Evolutionary conservation across 2,888 invertebrate genomes (phyloP).

Genomic region (Meta bourneti): DNA sequence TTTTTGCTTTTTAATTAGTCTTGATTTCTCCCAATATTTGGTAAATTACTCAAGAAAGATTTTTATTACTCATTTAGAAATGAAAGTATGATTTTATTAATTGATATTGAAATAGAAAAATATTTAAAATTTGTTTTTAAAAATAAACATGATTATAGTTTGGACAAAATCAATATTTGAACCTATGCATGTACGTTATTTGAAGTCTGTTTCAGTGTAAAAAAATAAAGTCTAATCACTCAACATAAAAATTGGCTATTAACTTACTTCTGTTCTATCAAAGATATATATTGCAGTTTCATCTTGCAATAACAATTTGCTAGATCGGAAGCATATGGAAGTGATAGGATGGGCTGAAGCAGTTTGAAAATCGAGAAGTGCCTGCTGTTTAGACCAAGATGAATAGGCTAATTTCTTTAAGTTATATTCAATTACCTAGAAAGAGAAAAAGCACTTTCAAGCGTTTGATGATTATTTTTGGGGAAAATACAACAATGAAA

Average conservation of each 20-base stretch:
- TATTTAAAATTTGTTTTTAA: neutral
- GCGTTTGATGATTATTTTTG: neutral
- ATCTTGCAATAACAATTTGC: conserved; percentile 85
- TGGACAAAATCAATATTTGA: neutral
- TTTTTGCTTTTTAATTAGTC: too few species aligned
- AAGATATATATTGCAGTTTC: conserved; percentile 86
- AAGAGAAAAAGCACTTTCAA: neutral
- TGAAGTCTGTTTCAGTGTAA: too few species aligned
- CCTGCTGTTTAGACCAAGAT: conserved; percentile 82
- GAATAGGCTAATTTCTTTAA: conserved; percentile 85
- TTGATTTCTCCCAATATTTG: too few species aligned
- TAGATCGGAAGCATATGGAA: conserved; percentile 27
- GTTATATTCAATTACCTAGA: conserved; percentile 88
- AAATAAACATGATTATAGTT: neutral
- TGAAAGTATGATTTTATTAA: neutral
- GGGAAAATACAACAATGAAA: too few species aligned
- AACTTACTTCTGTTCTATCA: conserved; percentile 82
- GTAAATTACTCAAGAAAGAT: too few species aligned
- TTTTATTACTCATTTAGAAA: too few species aligned
- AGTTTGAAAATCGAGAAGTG: conserved; percentile 35
- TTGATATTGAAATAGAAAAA: neutral
- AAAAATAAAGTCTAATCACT: too few species aligned
- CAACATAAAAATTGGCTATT: too few species aligned
- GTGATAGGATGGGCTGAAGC: conserved; percentile 40
- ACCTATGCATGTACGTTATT: too few species aligned